Conservation (phyloP, 2,888 invertebrate species). For the Kuschelorhynchus macadamiae region DNA sequence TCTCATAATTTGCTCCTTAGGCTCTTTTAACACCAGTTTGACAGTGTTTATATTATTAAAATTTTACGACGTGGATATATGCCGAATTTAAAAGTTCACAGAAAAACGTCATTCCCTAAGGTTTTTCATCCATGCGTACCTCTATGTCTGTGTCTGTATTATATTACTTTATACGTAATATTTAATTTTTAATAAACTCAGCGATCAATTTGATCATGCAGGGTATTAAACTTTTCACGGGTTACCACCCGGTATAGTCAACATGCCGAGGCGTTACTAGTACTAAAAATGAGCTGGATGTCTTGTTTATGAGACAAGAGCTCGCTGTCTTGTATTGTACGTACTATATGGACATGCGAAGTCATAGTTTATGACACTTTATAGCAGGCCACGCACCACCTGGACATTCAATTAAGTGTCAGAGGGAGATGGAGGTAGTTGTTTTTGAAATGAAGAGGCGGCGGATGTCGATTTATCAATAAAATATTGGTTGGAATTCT, state of each 20-base stretch:
- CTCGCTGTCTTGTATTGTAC: constrained; percentile 61
- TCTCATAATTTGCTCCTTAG: no score
- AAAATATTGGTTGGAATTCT: constrained; percentile 44
- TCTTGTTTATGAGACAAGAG: constrained; percentile 62
- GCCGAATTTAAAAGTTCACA: no score
- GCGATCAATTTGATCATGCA: background rate
- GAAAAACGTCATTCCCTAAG: no score
- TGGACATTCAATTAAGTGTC: constrained; percentile 59
- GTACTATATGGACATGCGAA: constrained; percentile 62
- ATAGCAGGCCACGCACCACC: constrained; percentile 60
- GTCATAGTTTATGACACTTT: constrained; percentile 62
- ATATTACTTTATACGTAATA: no score
- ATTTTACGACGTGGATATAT: no score
- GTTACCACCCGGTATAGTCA: constrained; percentile 17
- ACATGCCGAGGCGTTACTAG: constrained; percentile 42
- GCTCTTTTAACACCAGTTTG: no score
- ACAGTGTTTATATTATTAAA: no score
- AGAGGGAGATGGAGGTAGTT: constrained; percentile 40
- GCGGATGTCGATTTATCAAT: constrained; percentile 46
- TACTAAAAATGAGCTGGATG: constrained; percentile 53
- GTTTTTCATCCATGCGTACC: no score
- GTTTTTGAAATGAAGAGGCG: constrained; percentile 47
- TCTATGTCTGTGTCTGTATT: no score
- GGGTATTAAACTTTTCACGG: constrained; percentile 14
- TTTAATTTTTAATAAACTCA: no score